These are phyloP conservation scores for Scaptomyza polygonia DNA, from an alignment of 2,888 invertebrate species.

Conservation along the genomic window DNA sequence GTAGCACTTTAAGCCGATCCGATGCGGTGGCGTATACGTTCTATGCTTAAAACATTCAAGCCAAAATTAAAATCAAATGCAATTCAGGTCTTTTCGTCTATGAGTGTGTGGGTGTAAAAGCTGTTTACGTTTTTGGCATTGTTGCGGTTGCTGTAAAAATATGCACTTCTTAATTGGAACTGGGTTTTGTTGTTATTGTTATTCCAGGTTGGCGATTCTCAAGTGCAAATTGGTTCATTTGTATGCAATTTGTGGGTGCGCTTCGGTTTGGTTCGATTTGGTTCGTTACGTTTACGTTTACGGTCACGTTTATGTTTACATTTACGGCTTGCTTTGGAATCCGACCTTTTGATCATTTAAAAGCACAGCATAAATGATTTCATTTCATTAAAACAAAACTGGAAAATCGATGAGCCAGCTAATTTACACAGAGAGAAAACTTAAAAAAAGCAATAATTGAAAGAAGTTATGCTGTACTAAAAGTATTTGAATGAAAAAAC, in stretches of 20 bases:
- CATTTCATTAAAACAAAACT: conserved; percentile 10
- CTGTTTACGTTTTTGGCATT: conserved; percentile 25
- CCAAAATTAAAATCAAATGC: conserved; percentile 62
- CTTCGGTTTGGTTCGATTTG: conserved; percentile 12
- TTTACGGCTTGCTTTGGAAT: conserved; percentile 17
- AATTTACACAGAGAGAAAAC: not conserved
- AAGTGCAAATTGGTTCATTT: conserved; percentile 70
- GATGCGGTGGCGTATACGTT: conserved; percentile 53
- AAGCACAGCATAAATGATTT: conserved; percentile 26
- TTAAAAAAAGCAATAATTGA: not conserved
- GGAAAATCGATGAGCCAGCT: not conserved
- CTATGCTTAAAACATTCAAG: conserved; percentile 53
- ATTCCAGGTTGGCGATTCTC: conserved; percentile 24
- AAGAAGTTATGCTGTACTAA: not conserved
- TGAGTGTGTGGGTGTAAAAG: conserved; percentile 6
- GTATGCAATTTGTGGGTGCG: conserved; percentile 64
- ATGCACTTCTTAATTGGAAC: conserved; percentile 70
- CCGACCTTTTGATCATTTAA: conserved; percentile 10
- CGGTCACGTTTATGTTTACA: conserved; percentile 17
- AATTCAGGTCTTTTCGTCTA: conserved; percentile 6
- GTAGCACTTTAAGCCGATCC: conserved; percentile 29
- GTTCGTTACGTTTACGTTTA: conserved; percentile 25
- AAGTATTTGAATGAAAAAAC: not conserved
- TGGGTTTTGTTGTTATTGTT: conserved; percentile 41
- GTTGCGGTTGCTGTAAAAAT: conserved; percentile 44